phyloP scores from a whole-genome alignment of 92 coral and sea anemone genomes.

The Epizoanthus rinbou region DNA sequence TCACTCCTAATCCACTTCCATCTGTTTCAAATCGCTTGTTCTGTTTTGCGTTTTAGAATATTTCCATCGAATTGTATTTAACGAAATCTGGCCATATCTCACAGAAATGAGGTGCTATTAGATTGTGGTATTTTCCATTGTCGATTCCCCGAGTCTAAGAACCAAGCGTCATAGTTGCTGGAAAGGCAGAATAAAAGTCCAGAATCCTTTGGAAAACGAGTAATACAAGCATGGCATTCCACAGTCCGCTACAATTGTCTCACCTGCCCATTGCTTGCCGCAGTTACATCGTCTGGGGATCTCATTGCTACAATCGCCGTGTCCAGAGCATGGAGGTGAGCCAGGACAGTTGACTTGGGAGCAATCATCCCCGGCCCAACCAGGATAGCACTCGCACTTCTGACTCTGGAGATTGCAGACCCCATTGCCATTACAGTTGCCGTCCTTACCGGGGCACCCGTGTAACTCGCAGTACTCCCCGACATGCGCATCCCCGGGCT shows the following conservation, averaged over 20 bases:
- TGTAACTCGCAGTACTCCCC: slow-evolving; percentile 69
- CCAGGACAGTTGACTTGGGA: slow-evolving; percentile 64
- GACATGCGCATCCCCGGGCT: slow-evolving; percentile 59
- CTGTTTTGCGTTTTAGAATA: no score
- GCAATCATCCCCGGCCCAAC: slow-evolving; percentile 73
- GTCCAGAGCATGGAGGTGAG: slow-evolving; percentile 69
- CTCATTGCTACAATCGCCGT: slow-evolving; percentile 63
- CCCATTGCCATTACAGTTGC: slow-evolving; percentile 73
- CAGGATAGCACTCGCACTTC: slow-evolving; percentile 71
- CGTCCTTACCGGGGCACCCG: slow-evolving; percentile 74
- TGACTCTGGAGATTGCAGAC: slow-evolving; percentile 54
- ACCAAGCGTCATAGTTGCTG: no score
- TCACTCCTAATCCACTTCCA: no score
- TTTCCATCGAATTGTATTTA: no score
- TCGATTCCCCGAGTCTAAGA: no score
- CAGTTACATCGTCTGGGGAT: slow-evolving; percentile 64
- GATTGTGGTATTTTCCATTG: no score
- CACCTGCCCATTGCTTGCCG: slow-evolving; percentile 53
- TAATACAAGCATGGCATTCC: no score
- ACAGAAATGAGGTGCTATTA: no score
- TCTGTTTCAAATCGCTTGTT: no score
- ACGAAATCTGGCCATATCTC: no score
- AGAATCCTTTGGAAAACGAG: no score
- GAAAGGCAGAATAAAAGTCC: no score
- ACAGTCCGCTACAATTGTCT: background rate